Percentiles rank a stretch among this genome's conserved stretches.
phyloP scores from a whole-genome alignment of 2,113 vertebrate species.

The Pseudopipra pipra region DNA sequence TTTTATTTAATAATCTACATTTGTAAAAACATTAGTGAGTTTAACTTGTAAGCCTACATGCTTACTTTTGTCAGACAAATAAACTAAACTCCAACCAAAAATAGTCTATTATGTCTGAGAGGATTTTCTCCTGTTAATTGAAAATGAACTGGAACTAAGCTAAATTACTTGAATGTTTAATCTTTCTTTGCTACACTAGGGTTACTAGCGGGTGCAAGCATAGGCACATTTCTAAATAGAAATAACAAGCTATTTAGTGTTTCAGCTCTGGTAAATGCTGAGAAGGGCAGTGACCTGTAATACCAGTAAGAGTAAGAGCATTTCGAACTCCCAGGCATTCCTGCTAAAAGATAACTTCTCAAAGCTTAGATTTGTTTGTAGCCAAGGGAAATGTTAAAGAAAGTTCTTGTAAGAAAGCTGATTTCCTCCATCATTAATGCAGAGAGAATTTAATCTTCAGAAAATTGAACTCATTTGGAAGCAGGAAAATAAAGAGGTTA shows the following conservation, averaged over 20 bases:
- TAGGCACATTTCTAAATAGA: slow-evolving; percentile 23
- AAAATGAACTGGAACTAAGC: slow-evolving; percentile 73
- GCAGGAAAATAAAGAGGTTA: neutral
- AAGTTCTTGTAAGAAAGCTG: neutral
- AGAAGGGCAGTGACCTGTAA: slow-evolving; percentile 42
- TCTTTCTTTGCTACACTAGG: slow-evolving; percentile 58
- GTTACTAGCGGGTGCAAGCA: slow-evolving; percentile 50
- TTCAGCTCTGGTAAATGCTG: slow-evolving; percentile 30
- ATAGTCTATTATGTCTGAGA: slow-evolving; percentile 57
- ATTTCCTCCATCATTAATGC: neutral
- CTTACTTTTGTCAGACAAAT: slow-evolving; percentile 60
- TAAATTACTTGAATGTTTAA: slow-evolving; percentile 71
- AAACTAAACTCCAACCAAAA: slow-evolving; percentile 61
- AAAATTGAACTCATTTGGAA: neutral
- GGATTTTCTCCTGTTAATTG: slow-evolving; percentile 72
- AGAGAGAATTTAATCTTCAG: slow-evolving; percentile 16
- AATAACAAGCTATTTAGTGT: slow-evolving; percentile 61
- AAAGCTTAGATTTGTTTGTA: neutral
- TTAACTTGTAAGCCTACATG: slow-evolving; percentile 30
- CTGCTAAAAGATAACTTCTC: neutral
- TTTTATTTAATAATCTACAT: slow-evolving; percentile 27
- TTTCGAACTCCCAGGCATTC: neutral
- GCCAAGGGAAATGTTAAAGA: neutral
- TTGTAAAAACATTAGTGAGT: slow-evolving; percentile 45
- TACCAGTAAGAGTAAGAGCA: neutral